Base-by-base conservation (phyloP, 2,888 invertebrate genomes). In the Xanthorhoe spadicearia region DNA sequence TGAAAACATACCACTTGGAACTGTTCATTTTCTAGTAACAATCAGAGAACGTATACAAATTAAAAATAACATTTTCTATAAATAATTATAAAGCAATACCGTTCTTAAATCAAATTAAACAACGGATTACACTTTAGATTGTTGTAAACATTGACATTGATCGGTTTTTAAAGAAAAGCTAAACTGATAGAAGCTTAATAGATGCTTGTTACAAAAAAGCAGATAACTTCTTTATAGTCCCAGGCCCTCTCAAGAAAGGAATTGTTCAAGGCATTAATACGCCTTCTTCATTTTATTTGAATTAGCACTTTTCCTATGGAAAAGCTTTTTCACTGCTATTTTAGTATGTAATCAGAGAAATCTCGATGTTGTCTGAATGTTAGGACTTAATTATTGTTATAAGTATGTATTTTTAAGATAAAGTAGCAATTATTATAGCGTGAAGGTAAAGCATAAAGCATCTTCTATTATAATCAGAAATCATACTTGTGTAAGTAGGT, bases 401-500 rank as follows among this genome's bases (percentile, higher is more conserved):
- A 38, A 9, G 5, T 28, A 28, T 8, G 6, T 35, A 38, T 9
- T 38, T 2, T 38, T 38, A 38, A 38, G 10, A 10, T 38, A 10
- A 38, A 10, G 8, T 1, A 10, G 10, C 10, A 38, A 10, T 10
- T 9, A 38, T 38, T 10, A 28, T 28, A n/a, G n/a, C 10, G 38
- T 10, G 9, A 35, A 8, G 38, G 38, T 38, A 38, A 38, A 38
- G 38, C 38, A 1, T 38, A n/a, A n/a, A 38, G 38, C 7, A 10
- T 38, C 38, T 38, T 38, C 38, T 38, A 38, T 10, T 38, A 10
- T 10, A 38, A 10, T 10, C 8, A n/a, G n/a, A n/a, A n/a, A n/a
- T n/a, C n/a, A n/a, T n/a, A n/a, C 38, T 38, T 38, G 38, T 38
- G 46, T 46, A 46, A n/a, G n/a, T 46, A n/a, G 46, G n/a, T 15